Conservation (phyloP, 2,888 invertebrate species). For the Linhomoeus sp. region DNA sequence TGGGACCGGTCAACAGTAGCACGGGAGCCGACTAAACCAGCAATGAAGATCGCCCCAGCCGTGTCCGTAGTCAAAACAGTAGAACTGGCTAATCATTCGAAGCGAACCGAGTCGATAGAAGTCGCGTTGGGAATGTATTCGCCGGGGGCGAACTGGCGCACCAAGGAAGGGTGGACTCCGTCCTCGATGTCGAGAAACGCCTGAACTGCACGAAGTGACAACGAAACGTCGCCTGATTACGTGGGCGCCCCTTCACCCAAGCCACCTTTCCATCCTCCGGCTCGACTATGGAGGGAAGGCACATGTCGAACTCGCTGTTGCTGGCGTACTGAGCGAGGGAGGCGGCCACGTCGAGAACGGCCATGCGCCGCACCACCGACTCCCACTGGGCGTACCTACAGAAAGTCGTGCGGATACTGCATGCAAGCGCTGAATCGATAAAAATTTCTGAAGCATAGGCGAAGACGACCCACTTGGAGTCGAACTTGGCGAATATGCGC, state of each 20-base stretch:
- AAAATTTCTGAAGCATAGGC: no score
- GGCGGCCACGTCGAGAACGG: slow-evolving; percentile 61
- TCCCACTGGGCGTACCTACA: slow-evolving; percentile 52
- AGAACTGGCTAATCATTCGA: not conserved
- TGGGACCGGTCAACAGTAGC: slow-evolving; percentile 66
- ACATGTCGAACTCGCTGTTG: slow-evolving; percentile 25
- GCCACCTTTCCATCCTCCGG: not conserved
- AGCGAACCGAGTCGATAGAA: no score
- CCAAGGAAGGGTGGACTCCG: slow-evolving; percentile 67
- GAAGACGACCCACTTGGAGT: slow-evolving; percentile 26
- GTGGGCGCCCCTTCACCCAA: no score
- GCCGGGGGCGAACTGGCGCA: not conserved
- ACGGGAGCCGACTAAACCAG: slow-evolving; percentile 15
- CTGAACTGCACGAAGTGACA: slow-evolving; percentile 7
- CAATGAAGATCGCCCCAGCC: no score
- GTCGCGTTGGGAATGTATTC: slow-evolving; percentile 12
- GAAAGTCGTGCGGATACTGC: not conserved
- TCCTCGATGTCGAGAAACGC: slow-evolving; percentile 58
- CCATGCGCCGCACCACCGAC: slow-evolving; percentile 51
- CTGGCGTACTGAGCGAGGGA: slow-evolving; percentile 52
- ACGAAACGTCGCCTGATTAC: no score
- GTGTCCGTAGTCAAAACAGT: not conserved
- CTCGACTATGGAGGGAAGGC: slow-evolving; percentile 23
- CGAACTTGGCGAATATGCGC: slow-evolving; percentile 34
- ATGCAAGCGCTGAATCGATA: no score